phyloP scores from a whole-genome alignment of 2,888 invertebrate species.

The Conistra vaccinii region DNA sequence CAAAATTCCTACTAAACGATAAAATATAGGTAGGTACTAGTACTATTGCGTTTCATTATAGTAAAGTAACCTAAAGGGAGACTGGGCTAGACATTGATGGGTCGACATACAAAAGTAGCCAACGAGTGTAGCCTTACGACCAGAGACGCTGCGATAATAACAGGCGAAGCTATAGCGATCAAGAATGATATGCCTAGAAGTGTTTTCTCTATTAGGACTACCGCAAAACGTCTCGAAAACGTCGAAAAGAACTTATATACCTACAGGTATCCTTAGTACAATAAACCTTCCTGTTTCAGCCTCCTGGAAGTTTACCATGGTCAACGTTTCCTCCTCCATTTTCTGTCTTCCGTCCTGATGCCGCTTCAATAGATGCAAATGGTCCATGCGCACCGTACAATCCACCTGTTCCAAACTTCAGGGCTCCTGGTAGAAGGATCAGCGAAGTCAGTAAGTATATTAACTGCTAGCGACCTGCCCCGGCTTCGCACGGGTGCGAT shows the following conservation, averaged over 20 bases:
- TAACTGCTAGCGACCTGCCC: no score
- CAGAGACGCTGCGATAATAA: no score
- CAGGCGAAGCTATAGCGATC: no score
- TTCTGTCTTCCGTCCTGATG: background rate
- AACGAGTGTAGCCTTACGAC: background rate
- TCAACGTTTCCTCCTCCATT: no score
- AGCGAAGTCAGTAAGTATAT: constrained; percentile 76
- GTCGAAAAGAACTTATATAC: background rate
- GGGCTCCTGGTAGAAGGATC: constrained; percentile 69
- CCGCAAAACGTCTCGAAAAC: background rate
- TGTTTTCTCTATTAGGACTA: background rate
- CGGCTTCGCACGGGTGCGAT: no score
- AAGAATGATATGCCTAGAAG: no score
- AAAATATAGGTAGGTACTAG: no score
- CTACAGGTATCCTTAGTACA: background rate
- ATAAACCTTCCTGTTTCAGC: constrained; percentile 16
- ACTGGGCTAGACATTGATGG: no score
- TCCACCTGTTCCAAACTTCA: constrained; percentile 72
- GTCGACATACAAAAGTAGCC: background rate
- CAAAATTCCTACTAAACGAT: no score
- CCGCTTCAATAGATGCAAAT: background rate
- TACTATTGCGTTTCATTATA: no score
- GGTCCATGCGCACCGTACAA: constrained; percentile 39
- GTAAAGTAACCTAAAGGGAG: background rate
- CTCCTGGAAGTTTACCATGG: background rate